phyloP scores from a whole-genome alignment of 2,888 invertebrate species.

The Drosophila nr. perissopoda region DNA sequence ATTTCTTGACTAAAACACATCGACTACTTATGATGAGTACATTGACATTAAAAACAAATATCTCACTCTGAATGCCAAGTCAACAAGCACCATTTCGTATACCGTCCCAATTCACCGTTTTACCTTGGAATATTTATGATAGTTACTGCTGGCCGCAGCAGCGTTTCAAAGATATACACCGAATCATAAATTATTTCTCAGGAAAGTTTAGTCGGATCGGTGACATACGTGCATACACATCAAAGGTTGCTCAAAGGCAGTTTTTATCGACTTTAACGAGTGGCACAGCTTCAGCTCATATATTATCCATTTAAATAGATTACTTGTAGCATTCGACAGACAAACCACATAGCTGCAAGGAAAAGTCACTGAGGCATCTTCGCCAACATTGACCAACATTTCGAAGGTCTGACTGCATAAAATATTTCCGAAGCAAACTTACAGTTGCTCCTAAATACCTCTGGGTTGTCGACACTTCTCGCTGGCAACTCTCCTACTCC shows the following conservation, averaged over 20 bases:
- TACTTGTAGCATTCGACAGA: constrained; percentile 23
- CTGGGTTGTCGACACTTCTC: constrained; percentile 35
- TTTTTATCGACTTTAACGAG: constrained; percentile 2
- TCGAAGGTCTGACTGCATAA: constrained; percentile 43
- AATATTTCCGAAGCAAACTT: constrained; percentile 42
- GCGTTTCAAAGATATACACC: constrained; percentile 1
- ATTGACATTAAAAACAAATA: background rate
- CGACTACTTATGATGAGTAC: background rate
- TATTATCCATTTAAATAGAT: constrained; percentile 29
- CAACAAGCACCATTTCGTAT: background rate
- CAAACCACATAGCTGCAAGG: constrained; percentile 17
- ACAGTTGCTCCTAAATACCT: constrained; percentile 52
- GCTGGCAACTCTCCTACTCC: background rate
- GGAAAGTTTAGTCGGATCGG: background rate
- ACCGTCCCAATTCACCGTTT: background rate
- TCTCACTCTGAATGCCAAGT: background rate
- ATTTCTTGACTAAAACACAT: background rate
- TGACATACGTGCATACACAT: background rate
- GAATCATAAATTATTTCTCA: constrained; percentile 15
- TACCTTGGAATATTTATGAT: constrained; percentile 10
- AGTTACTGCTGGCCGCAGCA: constrained; percentile 9
- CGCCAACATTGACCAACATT: constrained; percentile 43
- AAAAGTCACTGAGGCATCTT: constrained; percentile 25
- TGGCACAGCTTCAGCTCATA: constrained; percentile 16
- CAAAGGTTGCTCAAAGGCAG: background rate